Percentiles rank a stretch among this genome's conserved stretches.
Evolutionary conservation across 2,888 invertebrate species (phyloP).

Genomic region (Malachius bipustulatus): DNA sequence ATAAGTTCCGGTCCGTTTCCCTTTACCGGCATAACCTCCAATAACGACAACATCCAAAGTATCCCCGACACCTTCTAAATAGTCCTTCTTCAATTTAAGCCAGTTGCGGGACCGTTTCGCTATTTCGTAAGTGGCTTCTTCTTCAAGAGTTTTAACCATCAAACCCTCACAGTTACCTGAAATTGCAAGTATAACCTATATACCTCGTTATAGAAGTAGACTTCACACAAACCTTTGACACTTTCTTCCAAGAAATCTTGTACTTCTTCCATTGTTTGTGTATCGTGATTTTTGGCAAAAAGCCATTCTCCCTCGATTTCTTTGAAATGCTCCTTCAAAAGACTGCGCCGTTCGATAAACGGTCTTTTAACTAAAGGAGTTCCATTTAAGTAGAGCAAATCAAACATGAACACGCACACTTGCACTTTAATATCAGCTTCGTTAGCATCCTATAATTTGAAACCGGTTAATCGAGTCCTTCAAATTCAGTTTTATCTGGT

Average conservation of each 20-base stretch:
- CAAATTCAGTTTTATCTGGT: slow-evolving; percentile 11
- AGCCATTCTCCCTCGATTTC: slow-evolving; percentile 71
- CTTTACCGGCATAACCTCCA: slow-evolving; percentile 87
- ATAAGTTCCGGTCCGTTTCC: slow-evolving; percentile 83
- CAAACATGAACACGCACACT: slow-evolving; percentile 92
- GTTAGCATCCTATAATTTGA: slow-evolving; percentile 50
- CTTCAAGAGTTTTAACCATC: slow-evolving; percentile 91
- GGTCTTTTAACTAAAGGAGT: slow-evolving; percentile 67
- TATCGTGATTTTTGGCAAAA: slow-evolving; percentile 76
- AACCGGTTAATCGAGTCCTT: neutral
- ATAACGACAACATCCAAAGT: slow-evolving; percentile 92
- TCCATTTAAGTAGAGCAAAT: slow-evolving; percentile 86
- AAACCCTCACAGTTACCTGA: slow-evolving; percentile 92
- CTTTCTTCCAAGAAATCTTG: slow-evolving; percentile 90
- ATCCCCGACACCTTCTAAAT: slow-evolving; percentile 92
- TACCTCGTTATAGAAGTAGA: too few relatives aligned
- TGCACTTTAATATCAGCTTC: slow-evolving; percentile 63
- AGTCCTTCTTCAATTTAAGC: slow-evolving; percentile 96
- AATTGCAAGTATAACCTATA: too few relatives aligned
- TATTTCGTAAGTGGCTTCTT: slow-evolving; percentile 91
- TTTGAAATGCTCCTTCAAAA: slow-evolving; percentile 59
- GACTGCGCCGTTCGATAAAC: slow-evolving; percentile 58
- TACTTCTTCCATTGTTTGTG: slow-evolving; percentile 79
- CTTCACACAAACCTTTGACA: slow-evolving; percentile 72
- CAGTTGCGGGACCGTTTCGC: slow-evolving; percentile 89